These are phyloP conservation scores for Phoxinus phoxinus DNA, from an alignment of 2,113 vertebrate genomes.

Conservation along the genomic window DNA sequence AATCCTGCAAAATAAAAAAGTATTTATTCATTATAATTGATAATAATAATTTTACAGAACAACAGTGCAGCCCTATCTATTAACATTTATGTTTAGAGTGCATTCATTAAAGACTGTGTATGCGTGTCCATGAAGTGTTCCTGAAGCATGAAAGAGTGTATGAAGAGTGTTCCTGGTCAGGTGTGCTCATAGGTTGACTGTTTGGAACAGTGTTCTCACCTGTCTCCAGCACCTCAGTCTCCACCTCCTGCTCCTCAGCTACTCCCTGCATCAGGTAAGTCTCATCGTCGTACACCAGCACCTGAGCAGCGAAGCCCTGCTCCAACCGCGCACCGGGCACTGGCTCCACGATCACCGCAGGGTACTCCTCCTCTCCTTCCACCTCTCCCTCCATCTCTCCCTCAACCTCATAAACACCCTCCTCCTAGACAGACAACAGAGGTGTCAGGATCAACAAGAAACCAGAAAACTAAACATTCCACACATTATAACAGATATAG, in stretches of 20 bases:
- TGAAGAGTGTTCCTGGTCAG: neutral
- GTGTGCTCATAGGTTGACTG: neutral
- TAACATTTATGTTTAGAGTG: neutral
- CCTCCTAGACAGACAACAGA: slow-evolving; percentile 57
- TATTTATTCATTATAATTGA: neutral
- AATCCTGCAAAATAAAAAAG: neutral
- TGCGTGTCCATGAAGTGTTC: neutral
- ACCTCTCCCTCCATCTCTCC: slow-evolving; percentile 65
- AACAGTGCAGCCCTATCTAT: neutral
- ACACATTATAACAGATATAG: neutral
- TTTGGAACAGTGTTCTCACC: slow-evolving; percentile 73
- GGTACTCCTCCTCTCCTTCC: slow-evolving; percentile 75
- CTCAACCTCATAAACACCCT: slow-evolving; percentile 65
- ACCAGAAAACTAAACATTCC: neutral
- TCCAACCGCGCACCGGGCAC: slow-evolving; percentile 84
- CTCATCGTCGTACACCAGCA: slow-evolving; percentile 88
- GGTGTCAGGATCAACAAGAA: neutral
- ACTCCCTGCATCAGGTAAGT: slow-evolving; percentile 92
- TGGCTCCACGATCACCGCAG: slow-evolving; percentile 91
- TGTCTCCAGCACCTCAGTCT: slow-evolving; percentile 86
- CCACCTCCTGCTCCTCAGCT: slow-evolving; percentile 91
- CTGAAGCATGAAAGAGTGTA: neutral
- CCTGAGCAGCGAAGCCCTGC: slow-evolving; percentile 87
- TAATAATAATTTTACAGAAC: neutral
- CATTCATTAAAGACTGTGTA: neutral